Evolutionary conservation across 2,797 vertebrate species (phyloP).

Genomic region (Euphonia xanthogaster): DNA sequence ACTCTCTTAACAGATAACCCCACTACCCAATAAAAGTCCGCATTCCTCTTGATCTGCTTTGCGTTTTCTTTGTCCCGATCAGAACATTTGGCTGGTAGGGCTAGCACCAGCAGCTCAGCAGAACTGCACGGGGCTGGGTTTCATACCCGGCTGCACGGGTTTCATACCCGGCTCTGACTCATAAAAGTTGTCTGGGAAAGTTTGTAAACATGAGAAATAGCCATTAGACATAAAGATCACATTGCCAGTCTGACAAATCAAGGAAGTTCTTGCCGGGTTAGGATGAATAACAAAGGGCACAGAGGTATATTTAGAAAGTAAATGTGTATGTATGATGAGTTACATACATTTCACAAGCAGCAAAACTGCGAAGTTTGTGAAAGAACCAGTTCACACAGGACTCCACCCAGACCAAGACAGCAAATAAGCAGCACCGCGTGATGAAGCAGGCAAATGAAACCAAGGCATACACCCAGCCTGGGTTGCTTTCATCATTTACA

Average conservation of each 20-base stretch:
- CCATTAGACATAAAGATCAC: neutral
- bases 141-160: neutral
- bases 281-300: neutral
- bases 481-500: neutral
- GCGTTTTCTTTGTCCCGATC: neutral
- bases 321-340: neutral
- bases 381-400: constrained; percentile 26
- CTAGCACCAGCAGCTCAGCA: neutral
- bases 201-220: constrained; percentile 3
- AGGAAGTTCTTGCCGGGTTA: constrained; percentile 7
- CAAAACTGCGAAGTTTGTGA: neutral
- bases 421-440: neutral
- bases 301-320: constrained; percentile 51
- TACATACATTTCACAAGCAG: neutral
- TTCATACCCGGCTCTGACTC: constrained; percentile 5
- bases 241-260: neutral
- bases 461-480: neutral
- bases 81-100: neutral
- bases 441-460: neutral
- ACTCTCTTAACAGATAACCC: neutral
- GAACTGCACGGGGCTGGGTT: neutral
- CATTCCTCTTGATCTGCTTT: neutral
- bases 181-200: constrained; percentile 11
- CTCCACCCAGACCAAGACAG: neutral
- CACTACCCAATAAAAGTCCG: neutral